Conservation (phyloP, 1,140 invertebrate species). For the Trichomalopsis sarcophagae region DNA sequence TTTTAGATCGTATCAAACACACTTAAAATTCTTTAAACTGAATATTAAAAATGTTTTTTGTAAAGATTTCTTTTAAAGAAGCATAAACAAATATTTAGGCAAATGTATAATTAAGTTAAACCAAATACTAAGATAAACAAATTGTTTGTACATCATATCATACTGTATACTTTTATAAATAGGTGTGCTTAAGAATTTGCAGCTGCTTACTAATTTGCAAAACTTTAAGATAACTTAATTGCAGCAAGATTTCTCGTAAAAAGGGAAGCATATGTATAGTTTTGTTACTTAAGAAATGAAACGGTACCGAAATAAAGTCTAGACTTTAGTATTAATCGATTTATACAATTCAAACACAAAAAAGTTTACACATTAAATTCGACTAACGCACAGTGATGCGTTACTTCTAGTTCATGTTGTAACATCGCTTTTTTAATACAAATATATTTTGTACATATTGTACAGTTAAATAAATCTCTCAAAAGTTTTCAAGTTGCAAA, state of each 20-base stretch:
- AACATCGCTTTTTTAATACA: conserved; percentile 50
- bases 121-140: not conserved
- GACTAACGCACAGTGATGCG: not conserved
- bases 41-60: not conserved
- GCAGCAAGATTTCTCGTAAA: not conserved
- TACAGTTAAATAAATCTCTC: conserved; percentile 22
- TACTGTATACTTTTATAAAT: not conserved
- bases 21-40: not conserved
- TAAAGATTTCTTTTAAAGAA: not conserved
- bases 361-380: not conserved
- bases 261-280: not conserved
- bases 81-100: not conserved
- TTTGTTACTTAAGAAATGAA: conserved; percentile 1
- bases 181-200: not conserved
- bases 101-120: not conserved
- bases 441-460: conserved; percentile 50
- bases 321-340: conserved; percentile 9
- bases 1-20: not conserved
- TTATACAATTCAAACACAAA: conserved; percentile 1
- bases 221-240: not conserved
- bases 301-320: conserved; percentile 14
- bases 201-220: not conserved
- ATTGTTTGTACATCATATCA: not conserved
- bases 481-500: conserved; percentile 24
- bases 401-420: not conserved